phyloP scores from a whole-genome alignment of 2,797 vertebrate genomes.

The Cercopithecus petaurista region DNA sequence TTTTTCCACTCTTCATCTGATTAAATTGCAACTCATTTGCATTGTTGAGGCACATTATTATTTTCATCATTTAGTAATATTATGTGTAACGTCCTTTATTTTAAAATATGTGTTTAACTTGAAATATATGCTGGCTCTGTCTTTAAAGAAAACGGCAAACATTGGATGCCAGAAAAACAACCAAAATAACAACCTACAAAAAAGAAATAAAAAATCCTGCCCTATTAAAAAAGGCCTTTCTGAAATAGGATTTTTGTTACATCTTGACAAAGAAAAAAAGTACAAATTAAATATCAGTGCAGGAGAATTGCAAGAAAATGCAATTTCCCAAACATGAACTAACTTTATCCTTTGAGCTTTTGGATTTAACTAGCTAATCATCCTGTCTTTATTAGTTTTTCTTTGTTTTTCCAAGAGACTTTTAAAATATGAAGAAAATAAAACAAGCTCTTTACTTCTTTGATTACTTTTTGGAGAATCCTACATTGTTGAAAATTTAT shows the following conservation, averaged over 20 bases:
- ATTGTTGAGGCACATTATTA: background rate
- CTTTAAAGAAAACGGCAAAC: background rate
- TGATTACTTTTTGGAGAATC: background rate
- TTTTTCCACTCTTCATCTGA: background rate
- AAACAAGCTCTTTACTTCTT: background rate
- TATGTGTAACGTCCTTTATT: background rate
- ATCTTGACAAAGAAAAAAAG: background rate
- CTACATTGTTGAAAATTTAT: background rate
- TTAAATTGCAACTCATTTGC: background rate
- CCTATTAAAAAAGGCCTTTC: background rate
- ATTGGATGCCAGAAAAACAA: background rate
- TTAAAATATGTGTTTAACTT: background rate
- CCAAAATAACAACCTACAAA: background rate
- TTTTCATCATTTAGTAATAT: background rate
- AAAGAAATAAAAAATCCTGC: background rate
- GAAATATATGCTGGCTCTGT: background rate
- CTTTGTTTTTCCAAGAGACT: background rate
- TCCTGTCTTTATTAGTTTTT: background rate
- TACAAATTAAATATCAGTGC: background rate
- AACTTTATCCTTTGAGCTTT: background rate
- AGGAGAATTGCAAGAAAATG: background rate
- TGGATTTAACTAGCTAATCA: background rate
- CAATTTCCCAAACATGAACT: background rate
- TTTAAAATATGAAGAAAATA: background rate
- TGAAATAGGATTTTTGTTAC: background rate